Conservation (phyloP, 2,888 invertebrate genomes). For the Formica aserva region DNA sequence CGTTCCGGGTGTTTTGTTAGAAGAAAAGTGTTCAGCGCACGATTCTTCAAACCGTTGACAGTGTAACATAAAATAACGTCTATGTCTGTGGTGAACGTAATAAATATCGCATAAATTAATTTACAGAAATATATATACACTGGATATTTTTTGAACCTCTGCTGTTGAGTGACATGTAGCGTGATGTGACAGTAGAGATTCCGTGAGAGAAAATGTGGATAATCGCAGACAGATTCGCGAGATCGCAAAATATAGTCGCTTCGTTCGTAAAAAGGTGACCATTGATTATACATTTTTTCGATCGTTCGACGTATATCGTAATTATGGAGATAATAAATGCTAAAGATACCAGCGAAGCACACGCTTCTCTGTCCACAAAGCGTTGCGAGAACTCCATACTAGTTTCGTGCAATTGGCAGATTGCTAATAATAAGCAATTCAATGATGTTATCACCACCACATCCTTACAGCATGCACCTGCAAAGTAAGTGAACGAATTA, state of each 20-base stretch:
- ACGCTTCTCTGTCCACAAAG: neutral
- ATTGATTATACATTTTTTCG: neutral
- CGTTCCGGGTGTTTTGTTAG: neutral
- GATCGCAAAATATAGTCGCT: neutral
- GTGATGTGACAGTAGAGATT: neutral
- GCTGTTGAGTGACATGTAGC: neutral
- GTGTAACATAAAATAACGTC: neutral
- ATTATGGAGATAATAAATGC: constrained; percentile 28
- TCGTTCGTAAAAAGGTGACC: constrained; percentile 12
- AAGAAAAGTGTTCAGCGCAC: neutral
- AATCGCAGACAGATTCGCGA: neutral
- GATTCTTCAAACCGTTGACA: neutral
- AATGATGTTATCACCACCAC: constrained; percentile 75
- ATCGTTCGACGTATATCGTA: neutral
- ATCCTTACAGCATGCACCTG: constrained; percentile 61
- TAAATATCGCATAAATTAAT: neutral
- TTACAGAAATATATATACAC: neutral
- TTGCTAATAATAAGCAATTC: constrained; percentile 75
- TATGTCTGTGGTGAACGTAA: neutral
- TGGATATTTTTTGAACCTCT: neutral
- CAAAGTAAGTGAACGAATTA: constrained; percentile 69
- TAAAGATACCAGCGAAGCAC: neutral
- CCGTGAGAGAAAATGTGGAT: neutral
- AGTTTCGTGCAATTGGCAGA: constrained; percentile 78
- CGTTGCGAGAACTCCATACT: constrained; percentile 56